Conservation (phyloP, 2,113 vertebrate genomes). For the Falco punctatus region DNA sequence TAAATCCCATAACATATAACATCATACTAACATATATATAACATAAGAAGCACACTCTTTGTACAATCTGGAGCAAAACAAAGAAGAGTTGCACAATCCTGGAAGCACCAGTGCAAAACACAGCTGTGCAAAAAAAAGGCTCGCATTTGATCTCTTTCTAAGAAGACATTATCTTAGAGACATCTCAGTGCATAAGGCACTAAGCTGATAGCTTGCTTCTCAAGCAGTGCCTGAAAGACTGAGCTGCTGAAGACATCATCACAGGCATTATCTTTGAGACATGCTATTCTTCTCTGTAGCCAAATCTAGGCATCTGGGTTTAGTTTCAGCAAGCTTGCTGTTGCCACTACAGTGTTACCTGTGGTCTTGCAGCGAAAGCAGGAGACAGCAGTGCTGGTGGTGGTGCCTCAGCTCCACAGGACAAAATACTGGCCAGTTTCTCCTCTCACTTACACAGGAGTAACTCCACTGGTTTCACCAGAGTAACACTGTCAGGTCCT, state of each 20-base stretch:
- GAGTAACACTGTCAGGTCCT: neutral
- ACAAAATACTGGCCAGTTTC: neutral
- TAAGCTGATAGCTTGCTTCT: neutral
- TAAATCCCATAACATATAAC: no score
- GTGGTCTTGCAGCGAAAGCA: neutral
- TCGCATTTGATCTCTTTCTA: constrained; percentile 18
- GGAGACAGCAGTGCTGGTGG: neutral
- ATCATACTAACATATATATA: no score
- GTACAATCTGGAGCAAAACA: neutral
- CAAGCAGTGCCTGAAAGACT: neutral
- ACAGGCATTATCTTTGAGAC: neutral
- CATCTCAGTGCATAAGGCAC: neutral
- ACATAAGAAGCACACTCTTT: neutral
- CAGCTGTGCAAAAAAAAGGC: neutral
- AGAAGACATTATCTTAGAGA: constrained; percentile 23
- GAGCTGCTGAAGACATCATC: neutral
- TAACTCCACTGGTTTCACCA: neutral
- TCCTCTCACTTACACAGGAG: neutral
- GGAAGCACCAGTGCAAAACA: neutral
- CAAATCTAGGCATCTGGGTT: neutral
- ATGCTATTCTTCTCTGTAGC: neutral
- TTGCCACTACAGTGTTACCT: neutral
- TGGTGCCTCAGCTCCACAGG: neutral
- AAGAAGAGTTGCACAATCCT: neutral
- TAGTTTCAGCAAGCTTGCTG: neutral